phyloP scores from a whole-genome alignment of 2,797 vertebrate species.

The Brachymystax lenok region DNA sequence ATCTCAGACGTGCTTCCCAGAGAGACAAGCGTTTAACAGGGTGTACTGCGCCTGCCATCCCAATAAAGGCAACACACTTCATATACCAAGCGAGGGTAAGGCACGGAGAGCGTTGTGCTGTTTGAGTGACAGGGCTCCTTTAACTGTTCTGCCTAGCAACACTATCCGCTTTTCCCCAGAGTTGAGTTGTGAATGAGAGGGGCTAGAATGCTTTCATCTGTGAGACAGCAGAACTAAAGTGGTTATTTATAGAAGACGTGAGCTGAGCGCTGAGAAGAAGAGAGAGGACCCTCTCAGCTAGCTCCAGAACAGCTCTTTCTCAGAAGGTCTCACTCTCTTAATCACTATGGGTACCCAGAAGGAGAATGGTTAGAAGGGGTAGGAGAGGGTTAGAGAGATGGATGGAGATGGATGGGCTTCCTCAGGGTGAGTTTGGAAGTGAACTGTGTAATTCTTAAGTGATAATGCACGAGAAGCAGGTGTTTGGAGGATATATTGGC shows the following conservation, averaged over 20 bases:
- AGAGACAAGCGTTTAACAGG: conserved; percentile 71
- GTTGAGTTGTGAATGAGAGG: conserved; percentile 61
- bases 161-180: conserved; percentile 63
- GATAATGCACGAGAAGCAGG: too few relatives aligned
- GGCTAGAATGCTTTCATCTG: conserved; percentile 74
- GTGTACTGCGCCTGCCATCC: conserved; percentile 68
- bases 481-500: too few relatives aligned
- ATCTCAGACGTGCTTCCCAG: conserved; percentile 59
- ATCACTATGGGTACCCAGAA: conserved; percentile 41
- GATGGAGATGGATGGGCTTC: neutral
- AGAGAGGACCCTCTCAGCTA: conserved; percentile 23
- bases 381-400: conserved; percentile 46
- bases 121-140: conserved; percentile 74
- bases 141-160: conserved; percentile 81
- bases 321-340: conserved; percentile 50
- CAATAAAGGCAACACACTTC: conserved; percentile 65
- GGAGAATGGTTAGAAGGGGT: neutral
- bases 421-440: conserved; percentile 47
- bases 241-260: conserved; percentile 81
- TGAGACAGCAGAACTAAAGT: conserved; percentile 78
- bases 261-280: conserved; percentile 44
- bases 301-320: conserved; percentile 51
- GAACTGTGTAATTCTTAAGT: conserved; percentile 49
- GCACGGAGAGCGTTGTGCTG: conserved; percentile 41
- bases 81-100: conserved; percentile 60